Evolutionary conservation across 2,797 vertebrate genomes (phyloP).

Genomic region (Galaxias olidus): DNA sequence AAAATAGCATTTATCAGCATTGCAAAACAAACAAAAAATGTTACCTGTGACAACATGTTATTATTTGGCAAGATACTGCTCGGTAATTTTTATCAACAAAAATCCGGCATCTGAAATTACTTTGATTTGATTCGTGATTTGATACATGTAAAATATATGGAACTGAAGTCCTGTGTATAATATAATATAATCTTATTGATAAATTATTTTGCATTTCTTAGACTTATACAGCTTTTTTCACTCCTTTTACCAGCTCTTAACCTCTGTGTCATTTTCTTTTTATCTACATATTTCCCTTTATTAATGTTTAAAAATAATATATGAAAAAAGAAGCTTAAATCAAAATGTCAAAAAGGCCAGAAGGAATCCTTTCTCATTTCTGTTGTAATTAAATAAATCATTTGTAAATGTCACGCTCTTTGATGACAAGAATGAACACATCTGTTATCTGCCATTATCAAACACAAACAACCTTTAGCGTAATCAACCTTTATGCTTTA

Average conservation of each 20-base stretch:
- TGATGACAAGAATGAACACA: constrained; percentile 37
- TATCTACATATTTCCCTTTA: constrained; percentile 42
- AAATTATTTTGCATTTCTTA: too few species aligned
- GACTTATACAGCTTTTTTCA: too few species aligned
- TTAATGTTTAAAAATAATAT: constrained; percentile 30
- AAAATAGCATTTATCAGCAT: neutral
- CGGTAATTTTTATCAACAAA: too few species aligned
- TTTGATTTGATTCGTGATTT: too few species aligned
- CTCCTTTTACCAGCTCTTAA: too few species aligned
- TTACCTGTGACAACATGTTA: neutral
- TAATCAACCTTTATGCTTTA: neutral
- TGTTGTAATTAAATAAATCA: constrained; percentile 46
- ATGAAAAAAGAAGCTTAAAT: constrained; percentile 32
- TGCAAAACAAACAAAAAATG: neutral
- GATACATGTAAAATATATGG: too few species aligned
- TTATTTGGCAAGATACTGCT: neutral
- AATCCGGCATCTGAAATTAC: too few species aligned
- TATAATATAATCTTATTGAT: too few species aligned
- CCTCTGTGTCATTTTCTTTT: neutral
- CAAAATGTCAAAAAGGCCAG: constrained; percentile 39
- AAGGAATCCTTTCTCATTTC: constrained; percentile 32
- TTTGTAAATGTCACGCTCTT: constrained; percentile 49
- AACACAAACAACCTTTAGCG: constrained; percentile 12
- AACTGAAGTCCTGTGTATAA: too few species aligned
- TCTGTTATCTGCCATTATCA: constrained; percentile 43